These are phyloP conservation scores for Apodemia mormo DNA, from an alignment of 2,888 invertebrate genomes.

Conservation along the genomic window DNA sequence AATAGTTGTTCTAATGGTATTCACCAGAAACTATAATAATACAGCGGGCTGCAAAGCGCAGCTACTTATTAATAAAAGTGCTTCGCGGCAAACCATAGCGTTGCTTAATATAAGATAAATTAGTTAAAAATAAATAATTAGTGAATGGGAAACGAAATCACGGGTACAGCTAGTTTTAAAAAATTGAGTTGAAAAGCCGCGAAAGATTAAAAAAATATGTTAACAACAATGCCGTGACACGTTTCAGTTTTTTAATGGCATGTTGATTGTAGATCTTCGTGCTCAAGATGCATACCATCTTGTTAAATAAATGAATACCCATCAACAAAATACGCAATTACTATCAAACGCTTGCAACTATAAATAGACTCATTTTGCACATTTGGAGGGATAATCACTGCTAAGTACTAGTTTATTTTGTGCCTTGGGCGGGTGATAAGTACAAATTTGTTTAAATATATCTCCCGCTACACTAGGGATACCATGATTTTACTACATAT, in stretches of 20 bases:
- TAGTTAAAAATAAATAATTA: too few relatives aligned
- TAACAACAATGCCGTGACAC: neutral
- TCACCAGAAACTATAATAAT: too few relatives aligned
- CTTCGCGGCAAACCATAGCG: too few relatives aligned
- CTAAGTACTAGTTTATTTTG: conserved; percentile 13
- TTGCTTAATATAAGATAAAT: too few relatives aligned
- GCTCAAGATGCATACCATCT: neutral
- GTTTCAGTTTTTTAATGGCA: neutral
- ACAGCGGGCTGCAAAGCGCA: too few relatives aligned
- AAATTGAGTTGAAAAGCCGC: too few relatives aligned
- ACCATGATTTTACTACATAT: neutral
- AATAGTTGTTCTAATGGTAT: too few relatives aligned
- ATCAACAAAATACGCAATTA: conserved; percentile 14
- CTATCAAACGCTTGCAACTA: neutral
- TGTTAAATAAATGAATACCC: neutral
- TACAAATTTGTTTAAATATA: conserved; percentile 17
- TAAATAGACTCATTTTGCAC: conserved; percentile 17
- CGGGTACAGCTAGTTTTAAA: too few relatives aligned
- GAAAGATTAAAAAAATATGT: too few relatives aligned
- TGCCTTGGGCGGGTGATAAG: conserved; percentile 12
- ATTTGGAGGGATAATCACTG: conserved; percentile 13
- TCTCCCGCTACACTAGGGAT: neutral
- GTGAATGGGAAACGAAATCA: too few relatives aligned
- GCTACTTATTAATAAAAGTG: too few relatives aligned
- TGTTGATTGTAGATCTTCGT: neutral